These are phyloP conservation scores for Lacanobia oleracea DNA, from an alignment of 2,888 invertebrate genomes.

Conservation along the genomic window DNA sequence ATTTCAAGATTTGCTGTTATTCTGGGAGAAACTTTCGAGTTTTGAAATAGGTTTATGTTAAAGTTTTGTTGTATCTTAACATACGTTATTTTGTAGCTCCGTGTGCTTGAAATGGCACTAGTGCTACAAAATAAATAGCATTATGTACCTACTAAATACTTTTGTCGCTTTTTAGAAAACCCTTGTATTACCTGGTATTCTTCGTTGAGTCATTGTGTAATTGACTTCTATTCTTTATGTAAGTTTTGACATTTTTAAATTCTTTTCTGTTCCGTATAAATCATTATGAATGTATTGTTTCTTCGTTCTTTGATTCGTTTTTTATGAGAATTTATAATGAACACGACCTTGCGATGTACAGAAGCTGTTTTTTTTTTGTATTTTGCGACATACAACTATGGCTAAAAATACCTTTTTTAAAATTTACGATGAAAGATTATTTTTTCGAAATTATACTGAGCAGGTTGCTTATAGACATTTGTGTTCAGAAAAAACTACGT, in stretches of 20 bases:
- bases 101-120: too few relatives aligned
- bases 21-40: background rate
- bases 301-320: background rate
- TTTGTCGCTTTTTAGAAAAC: background rate
- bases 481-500: background rate
- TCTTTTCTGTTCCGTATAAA: conserved; percentile 27
- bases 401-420: too few relatives aligned
- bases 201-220: conserved; percentile 34
- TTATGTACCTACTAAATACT: background rate
- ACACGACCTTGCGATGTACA: background rate
- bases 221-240: conserved; percentile 34
- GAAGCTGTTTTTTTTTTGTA: background rate
- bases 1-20: conserved; percentile 24
- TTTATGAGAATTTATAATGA: background rate
- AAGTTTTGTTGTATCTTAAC: background rate
- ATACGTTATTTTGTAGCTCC: background rate
- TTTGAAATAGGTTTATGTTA: conserved; percentile 15
- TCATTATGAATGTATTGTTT: conserved; percentile 19
- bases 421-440: too few relatives aligned
- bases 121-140: too few relatives aligned
- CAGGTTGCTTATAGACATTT: too few relatives aligned
- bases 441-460: too few relatives aligned
- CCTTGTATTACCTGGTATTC: background rate
- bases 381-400: too few relatives aligned
- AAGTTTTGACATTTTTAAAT: conserved; percentile 23